Evolutionary conservation across 2,797 vertebrate species (phyloP).

Genomic region (Enteromius anoplus): DNA sequence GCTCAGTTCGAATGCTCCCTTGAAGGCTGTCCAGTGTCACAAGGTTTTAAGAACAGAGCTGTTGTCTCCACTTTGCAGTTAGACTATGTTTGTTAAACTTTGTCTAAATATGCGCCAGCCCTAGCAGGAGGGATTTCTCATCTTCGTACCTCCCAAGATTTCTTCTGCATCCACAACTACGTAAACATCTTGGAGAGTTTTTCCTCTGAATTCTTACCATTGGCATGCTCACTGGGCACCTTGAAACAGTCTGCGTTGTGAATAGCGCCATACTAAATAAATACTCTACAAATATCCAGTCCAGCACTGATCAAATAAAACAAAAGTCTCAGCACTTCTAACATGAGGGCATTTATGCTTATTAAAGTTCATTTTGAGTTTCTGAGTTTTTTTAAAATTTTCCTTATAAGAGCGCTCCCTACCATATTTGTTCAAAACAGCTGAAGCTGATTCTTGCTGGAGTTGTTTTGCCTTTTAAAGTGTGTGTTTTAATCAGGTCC

Average conservation of each 20-base stretch:
- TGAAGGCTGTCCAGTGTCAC: neutral
- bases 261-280: neutral
- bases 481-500: conserved; percentile 17
- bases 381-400: neutral
- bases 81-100: conserved; percentile 4
- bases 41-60: neutral
- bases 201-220: neutral
- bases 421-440: conserved; percentile 34
- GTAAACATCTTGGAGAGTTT: conserved; percentile 14
- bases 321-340: neutral
- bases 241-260: neutral
- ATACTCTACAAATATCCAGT: neutral
- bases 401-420: neutral
- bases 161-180: conserved; percentile 19
- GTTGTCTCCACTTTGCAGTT: neutral
- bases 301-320: neutral
- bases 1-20: neutral
- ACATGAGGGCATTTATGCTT: neutral
- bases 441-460: conserved; percentile 18
- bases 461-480: conserved; percentile 40
- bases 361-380: neutral
- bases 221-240: neutral
- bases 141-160: conserved; percentile 6
- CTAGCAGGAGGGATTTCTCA: conserved; percentile 3
- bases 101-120: conserved; percentile 1